Base-by-base conservation (phyloP, 2,797 vertebrate species). In the Pteropus rufus region DNA sequence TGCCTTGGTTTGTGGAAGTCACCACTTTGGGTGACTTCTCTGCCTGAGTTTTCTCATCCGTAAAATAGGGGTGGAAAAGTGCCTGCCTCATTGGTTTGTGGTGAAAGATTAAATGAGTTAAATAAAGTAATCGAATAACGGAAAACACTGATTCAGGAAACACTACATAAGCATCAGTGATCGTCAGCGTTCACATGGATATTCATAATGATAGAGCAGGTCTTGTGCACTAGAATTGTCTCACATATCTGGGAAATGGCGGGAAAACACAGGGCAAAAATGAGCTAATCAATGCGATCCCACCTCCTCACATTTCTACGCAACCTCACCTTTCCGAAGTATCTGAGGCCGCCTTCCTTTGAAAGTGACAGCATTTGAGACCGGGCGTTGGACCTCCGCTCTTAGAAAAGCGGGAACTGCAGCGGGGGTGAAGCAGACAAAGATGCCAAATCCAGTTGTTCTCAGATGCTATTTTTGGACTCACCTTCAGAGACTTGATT, bases 321-420 rank as follows among this genome's bases (percentile, higher is more conserved):
- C 92, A 21, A 0, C 39, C 36, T 29, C 34, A 34, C 89, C 26
- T 46, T 83, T 97, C 44, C 14, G 21, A 80, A 94, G 64, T 56
- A 85, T 54, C 93, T 69, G 96, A 95, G 91, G 72, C 85, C 54
- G 72, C 93, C 95, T 91, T 93, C 84, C 83, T 79, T 86, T 94
- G 81, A 91, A 97, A 96, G 87, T 34, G 58, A 89, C 92, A 79
- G 11, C 56, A 0, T 31, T n/a, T 29, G 76, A 93, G 81, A 31
- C 60, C 34, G 34, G 85, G 83, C 54, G 46, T n/a, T 23, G 58
- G 75, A 89, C 46, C 12, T 69, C 52, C 56, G 69, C 44, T 79
- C 89, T 69, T 83, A 7, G 29, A 60, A 56, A 85, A 89, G 26
- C 3, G 23, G 26, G 65, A 69, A 73, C 41, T 15, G 11, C 10